Evolutionary conservation across 2,888 invertebrate species (phyloP).

Genomic region (Erynnis tages): DNA sequence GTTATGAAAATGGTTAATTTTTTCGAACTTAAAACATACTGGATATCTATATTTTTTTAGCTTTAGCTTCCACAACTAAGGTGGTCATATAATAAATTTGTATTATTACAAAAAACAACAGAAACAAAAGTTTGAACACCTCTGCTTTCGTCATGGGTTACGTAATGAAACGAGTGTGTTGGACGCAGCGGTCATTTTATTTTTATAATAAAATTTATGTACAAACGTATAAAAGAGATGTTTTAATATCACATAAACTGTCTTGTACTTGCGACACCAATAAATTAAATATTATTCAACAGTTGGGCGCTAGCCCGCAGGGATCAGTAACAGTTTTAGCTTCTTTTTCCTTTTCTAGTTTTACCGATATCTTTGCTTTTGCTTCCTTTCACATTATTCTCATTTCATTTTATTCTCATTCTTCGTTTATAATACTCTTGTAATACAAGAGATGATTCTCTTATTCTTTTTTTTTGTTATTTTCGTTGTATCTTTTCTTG

Average conservation of each 20-base stretch:
- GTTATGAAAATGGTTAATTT: too few species aligned
- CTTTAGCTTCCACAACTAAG: too few species aligned
- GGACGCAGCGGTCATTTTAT: slow-evolving; percentile 44
- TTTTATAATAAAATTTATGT: slow-evolving; percentile 63
- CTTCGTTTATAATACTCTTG: too few species aligned
- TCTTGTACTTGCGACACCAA: slow-evolving; percentile 68
- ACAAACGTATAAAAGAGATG: slow-evolving; percentile 72
- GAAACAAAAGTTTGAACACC: not conserved
- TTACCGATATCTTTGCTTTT: not conserved
- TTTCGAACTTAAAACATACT: too few species aligned
- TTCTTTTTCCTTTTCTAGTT: not conserved
- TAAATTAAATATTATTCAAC: slow-evolving; percentile 58
- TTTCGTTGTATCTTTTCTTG: too few species aligned
- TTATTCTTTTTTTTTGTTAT: too few species aligned
- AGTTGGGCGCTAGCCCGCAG: slow-evolving; percentile 21
- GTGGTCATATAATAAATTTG: too few species aligned
- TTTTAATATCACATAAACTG: slow-evolving; percentile 73
- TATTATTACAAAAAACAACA: not conserved
- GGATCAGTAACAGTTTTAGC: slow-evolving; percentile 19
- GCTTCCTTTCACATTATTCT: not conserved
- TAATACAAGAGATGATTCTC: too few species aligned
- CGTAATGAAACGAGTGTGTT: slow-evolving; percentile 13
- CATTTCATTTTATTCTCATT: not conserved
- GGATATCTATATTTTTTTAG: too few species aligned
- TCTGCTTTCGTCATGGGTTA: not conserved